A percentile compares a stretch with the other conserved stretches of the same genome.
Conservation (phyloP, 2,113 vertebrate genomes). For the Phylloscopus trochilus region DNA sequence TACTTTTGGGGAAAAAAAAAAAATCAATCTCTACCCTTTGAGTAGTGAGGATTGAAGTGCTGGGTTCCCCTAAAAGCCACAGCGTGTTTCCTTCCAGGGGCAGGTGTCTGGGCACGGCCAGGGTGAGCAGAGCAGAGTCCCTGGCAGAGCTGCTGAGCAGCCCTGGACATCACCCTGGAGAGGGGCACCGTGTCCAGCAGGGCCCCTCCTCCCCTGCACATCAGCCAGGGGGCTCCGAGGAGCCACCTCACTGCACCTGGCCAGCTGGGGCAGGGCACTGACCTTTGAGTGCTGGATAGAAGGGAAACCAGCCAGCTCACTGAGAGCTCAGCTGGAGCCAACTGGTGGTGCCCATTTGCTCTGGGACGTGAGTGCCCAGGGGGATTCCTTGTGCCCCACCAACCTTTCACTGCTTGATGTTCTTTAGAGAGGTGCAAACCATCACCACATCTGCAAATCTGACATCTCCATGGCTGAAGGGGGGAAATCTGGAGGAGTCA, state of each 20-base stretch:
- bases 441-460: not conserved
- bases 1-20: not conserved
- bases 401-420: not conserved
- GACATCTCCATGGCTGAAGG: not conserved
- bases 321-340: not conserved
- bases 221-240: rapidly evolving
- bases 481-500: not conserved
- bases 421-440: not conserved
- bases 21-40: not conserved
- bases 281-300: not conserved
- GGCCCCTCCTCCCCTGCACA: not conserved
- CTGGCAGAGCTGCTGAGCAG: not conserved
- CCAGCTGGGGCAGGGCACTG: rapidly evolving
- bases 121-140: rapidly evolving
- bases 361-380: not conserved
- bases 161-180: not conserved
- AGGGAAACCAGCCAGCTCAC: not conserved
- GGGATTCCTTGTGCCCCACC: not conserved
- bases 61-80: not conserved
- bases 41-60: not conserved
- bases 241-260: not conserved
- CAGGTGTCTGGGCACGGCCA: not conserved
- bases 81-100: not conserved
- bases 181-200: not conserved
- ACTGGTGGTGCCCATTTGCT: rapidly evolving